Conservation (phyloP, 1,140 invertebrate genomes). For the Aphidius ervi region DNA sequence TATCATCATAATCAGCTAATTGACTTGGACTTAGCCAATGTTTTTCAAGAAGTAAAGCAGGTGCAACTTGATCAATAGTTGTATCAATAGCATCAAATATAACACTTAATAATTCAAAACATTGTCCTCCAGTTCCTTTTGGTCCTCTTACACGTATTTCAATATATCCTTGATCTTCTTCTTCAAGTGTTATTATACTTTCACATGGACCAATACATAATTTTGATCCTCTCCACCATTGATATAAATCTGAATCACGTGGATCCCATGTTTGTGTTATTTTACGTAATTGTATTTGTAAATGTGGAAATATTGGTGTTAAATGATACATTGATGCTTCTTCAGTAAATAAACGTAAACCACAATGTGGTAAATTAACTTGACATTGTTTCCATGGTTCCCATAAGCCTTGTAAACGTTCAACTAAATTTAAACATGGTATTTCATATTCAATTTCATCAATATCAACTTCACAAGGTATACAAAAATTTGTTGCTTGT, state of each 20-base stretch:
- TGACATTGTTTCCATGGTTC: conserved; percentile 60
- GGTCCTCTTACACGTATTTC: conserved; percentile 75
- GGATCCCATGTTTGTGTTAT: conserved; percentile 58
- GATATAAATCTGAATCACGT: conserved; percentile 66
- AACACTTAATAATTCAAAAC: conserved; percentile 75
- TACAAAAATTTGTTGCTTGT: conserved; percentile 69
- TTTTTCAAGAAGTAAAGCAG: conserved; percentile 64
- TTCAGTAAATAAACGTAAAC: conserved; percentile 60
- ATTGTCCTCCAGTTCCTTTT: conserved; percentile 54
- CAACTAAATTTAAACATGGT: conserved; percentile 73
- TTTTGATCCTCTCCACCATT: conserved; percentile 79
- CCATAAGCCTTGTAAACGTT: conserved; percentile 72
- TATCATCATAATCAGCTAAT: conserved; percentile 53
- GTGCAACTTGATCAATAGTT: conserved; percentile 62
- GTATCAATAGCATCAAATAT: conserved; percentile 68
- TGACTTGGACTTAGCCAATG: conserved; percentile 65
- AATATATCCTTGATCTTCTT: conserved; percentile 60
- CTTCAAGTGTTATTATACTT: conserved; percentile 67
- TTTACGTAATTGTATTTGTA: conserved; percentile 66
- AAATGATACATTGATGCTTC: conserved; percentile 61
- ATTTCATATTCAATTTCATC: conserved; percentile 76
- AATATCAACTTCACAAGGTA: conserved; percentile 69
- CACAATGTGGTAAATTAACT: conserved; percentile 62
- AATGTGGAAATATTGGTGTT: conserved; percentile 65
- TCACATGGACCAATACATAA: conserved; percentile 69